Percentiles rank a stretch among this genome's conserved stretches.
Evolutionary conservation across 2,113 vertebrate genomes (phyloP).

Genomic region (Siniperca chuatsi): DNA sequence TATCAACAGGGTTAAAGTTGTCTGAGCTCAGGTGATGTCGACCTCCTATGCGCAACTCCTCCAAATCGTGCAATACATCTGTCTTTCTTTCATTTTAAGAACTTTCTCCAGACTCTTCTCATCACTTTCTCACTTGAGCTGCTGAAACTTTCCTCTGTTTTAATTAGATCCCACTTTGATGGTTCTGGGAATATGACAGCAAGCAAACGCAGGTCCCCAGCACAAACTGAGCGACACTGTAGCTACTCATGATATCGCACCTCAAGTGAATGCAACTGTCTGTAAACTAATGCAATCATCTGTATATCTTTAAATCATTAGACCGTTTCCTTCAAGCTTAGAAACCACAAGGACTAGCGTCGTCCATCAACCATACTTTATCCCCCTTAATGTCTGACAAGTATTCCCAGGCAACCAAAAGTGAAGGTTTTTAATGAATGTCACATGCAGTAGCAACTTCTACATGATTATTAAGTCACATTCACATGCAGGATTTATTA

Average conservation of each 20-base stretch:
- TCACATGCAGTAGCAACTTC: conserved; percentile 41
- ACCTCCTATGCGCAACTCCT: background rate
- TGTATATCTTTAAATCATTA: conserved; percentile 64
- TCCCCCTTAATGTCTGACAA: conserved; percentile 66
- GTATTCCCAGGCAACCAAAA: conserved; percentile 66
- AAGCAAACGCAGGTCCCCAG: conserved; percentile 23
- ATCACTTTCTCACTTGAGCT: conserved; percentile 20
- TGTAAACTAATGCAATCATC: conserved; percentile 61
- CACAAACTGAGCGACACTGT: conserved; percentile 9
- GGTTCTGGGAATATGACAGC: conserved; percentile 53
- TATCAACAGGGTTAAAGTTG: background rate
- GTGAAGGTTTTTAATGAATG: conserved; percentile 65
- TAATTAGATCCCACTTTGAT: conserved; percentile 66
- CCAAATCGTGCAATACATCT: conserved; percentile 4
- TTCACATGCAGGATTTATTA: conserved; percentile 51
- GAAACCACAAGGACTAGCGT: conserved; percentile 41
- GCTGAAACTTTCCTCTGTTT: conserved; percentile 53
- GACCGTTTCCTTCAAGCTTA: conserved; percentile 48
- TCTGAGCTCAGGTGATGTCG: background rate
- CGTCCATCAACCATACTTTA: conserved; percentile 69
- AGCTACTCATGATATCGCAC: conserved; percentile 44
- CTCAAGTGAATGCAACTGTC: conserved; percentile 51
- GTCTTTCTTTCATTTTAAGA: conserved; percentile 17
- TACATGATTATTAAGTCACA: conserved; percentile 63
- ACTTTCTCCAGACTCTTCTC: conserved; percentile 39